A percentile compares a stretch with the other conserved stretches of the same genome.
Evolutionary conservation across 2,113 vertebrate species (phyloP).

Genomic region (Ifrita kowaldi): DNA sequence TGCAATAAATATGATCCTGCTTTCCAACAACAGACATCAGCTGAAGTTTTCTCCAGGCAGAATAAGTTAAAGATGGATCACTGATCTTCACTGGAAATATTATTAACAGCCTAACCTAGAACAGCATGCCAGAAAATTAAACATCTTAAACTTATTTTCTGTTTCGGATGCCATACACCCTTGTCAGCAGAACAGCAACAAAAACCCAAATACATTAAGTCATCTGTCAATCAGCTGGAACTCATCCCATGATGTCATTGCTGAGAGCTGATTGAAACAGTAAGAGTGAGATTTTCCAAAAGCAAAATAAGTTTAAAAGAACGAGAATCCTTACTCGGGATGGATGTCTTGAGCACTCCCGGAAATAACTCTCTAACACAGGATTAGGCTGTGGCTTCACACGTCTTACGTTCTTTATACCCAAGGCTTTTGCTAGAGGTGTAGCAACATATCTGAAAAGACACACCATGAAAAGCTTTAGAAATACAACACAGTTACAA

Average conservation of each 20-base stretch:
- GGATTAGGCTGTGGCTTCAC: conserved; percentile 74
- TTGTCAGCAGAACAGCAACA: conserved; percentile 40
- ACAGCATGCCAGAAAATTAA: conserved; percentile 8
- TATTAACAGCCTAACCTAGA: not conserved
- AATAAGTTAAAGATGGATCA: conserved; percentile 31
- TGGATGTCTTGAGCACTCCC: conserved; percentile 72
- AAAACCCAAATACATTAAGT: conserved; percentile 44
- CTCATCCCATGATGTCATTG: conserved; percentile 12
- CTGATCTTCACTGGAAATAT: not conserved
- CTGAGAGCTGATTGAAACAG: conserved; percentile 32
- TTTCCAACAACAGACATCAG: conserved; percentile 29
- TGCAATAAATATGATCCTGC: not conserved
- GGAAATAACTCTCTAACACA: conserved; percentile 82
- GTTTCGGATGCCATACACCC: not conserved
- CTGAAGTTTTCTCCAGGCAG: conserved; percentile 4
- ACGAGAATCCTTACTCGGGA: conserved; percentile 77
- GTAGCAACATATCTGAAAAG: conserved; percentile 81
- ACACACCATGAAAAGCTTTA: not conserved
- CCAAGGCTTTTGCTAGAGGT: conserved; percentile 77
- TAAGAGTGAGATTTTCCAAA: conserved; percentile 11
- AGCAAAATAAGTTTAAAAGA: not conserved
- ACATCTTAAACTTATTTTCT: conserved; percentile 21
- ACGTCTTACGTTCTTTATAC: conserved; percentile 74
- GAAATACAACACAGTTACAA: not conserved
- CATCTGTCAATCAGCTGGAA: conserved; percentile 46